phyloP scores from a whole-genome alignment of 35 echinoderm and acorn worm species.

The Apostichopus japonicus region DNA sequence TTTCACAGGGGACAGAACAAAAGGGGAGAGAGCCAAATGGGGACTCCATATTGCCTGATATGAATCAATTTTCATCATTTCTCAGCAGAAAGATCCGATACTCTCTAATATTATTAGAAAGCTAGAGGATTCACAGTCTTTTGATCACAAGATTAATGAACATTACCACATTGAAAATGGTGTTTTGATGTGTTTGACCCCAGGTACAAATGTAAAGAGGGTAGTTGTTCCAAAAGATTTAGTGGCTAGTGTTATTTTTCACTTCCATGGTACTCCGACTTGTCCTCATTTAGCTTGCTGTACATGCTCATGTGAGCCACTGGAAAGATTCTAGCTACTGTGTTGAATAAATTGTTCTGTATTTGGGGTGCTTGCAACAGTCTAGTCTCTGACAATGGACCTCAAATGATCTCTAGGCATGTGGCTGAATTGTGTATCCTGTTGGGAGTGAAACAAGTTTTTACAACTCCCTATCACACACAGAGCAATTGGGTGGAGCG shows the following conservation, averaged over 20 bases:
- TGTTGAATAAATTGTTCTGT: neutral
- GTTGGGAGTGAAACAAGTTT: neutral
- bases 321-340: neutral
- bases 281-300: slow-evolving; percentile 25
- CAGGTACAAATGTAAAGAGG: neutral
- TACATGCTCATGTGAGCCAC: neutral
- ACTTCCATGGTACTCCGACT: slow-evolving; percentile 24
- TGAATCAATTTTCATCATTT: no score
- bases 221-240: slow-evolving; percentile 1
- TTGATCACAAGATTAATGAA: no score
- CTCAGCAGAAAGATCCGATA: no score
- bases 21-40: neutral
- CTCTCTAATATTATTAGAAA: no score
- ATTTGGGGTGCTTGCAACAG: neutral
- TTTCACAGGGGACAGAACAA: neutral
- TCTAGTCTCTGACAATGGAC: no score
- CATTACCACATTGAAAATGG: no score
- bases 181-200: neutral
- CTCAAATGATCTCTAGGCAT: neutral
- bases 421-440: neutral
- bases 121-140: no score
- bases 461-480: slow-evolving; percentile 2
- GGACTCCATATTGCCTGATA: no score
- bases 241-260: neutral
- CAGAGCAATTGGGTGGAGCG: slow-evolving; percentile 28